phyloP scores from a whole-genome alignment of 2,797 vertebrate genomes.

The Acanthurus leucopareius region DNA sequence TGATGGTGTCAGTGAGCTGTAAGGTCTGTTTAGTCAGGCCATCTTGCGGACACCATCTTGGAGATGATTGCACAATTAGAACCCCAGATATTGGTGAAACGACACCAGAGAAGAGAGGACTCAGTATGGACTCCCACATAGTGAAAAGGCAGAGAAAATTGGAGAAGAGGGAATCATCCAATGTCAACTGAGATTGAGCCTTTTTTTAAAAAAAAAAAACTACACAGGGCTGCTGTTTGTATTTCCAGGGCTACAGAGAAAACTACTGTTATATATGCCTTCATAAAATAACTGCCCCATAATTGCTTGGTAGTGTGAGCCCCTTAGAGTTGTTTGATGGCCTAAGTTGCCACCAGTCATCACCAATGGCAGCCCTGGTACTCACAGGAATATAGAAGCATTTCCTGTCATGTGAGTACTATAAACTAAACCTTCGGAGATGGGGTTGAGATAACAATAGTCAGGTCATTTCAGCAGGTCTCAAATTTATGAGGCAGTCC shows the following conservation, averaged over 20 bases:
- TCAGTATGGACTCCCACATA: slow-evolving; percentile 42
- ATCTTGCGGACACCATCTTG: slow-evolving; percentile 60
- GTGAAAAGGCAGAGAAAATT: slow-evolving; percentile 73
- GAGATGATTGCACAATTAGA: slow-evolving; percentile 63
- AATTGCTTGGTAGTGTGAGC: slow-evolving; percentile 58
- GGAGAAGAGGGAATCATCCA: slow-evolving; percentile 70
- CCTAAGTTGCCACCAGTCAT: slow-evolving; percentile 82
- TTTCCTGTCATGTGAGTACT: slow-evolving; percentile 55
- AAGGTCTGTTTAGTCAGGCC: slow-evolving; percentile 65
- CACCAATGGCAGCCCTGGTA: slow-evolving; percentile 79
- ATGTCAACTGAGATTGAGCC: slow-evolving; percentile 73
- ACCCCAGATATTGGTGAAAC: slow-evolving; percentile 56
- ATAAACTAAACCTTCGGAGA: slow-evolving; percentile 60
- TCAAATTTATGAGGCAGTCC: slow-evolving; percentile 66
- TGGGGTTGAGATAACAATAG: slow-evolving; percentile 58
- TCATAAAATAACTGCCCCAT: slow-evolving; percentile 52
- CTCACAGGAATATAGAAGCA: slow-evolving; percentile 76
- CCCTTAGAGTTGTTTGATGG: slow-evolving; percentile 62
- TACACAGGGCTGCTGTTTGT: slow-evolving; percentile 47
- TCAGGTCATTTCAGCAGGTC: slow-evolving; percentile 67
- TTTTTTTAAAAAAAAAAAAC: slow-evolving; percentile 55
- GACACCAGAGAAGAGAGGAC: slow-evolving; percentile 60
- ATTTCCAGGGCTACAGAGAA: slow-evolving; percentile 54
- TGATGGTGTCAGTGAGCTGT: slow-evolving; percentile 44
- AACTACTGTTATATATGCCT: slow-evolving; percentile 49